A percentile compares a stretch with the other conserved stretches of the same genome.
Conservation (phyloP, 2,797 vertebrate species). For the Sebastes steindachneri region DNA sequence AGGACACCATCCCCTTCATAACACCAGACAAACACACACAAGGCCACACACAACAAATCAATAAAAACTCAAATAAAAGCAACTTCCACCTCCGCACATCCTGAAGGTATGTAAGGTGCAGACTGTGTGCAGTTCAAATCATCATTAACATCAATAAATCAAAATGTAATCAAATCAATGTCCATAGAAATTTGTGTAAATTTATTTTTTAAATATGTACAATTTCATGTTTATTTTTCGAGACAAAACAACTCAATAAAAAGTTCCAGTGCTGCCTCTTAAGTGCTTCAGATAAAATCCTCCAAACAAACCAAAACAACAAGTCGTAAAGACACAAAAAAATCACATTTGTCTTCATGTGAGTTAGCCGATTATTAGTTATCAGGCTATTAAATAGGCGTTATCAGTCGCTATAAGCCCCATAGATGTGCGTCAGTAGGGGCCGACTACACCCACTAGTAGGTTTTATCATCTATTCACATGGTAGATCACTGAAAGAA, state of each 20-base stretch:
- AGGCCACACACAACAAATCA: not conserved
- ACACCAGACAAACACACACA: not conserved
- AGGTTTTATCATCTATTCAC: too few relatives aligned
- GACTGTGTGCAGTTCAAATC: not conserved
- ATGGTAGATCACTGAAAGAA: too few relatives aligned
- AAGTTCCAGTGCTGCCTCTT: not conserved
- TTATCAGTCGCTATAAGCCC: too few relatives aligned
- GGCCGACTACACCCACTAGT: too few relatives aligned
- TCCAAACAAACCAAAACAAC: not conserved
- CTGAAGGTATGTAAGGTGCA: not conserved
- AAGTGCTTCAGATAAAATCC: conserved; percentile 23
- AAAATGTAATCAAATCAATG: not conserved
- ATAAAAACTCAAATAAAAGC: not conserved
- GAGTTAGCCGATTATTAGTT: too few relatives aligned
- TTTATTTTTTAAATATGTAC: not conserved
- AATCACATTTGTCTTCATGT: not conserved
- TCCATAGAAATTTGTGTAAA: not conserved
- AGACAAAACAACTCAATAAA: not conserved
- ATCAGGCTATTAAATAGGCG: too few relatives aligned
- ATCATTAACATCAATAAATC: not conserved
- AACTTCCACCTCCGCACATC: not conserved
- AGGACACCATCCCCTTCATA: conserved; percentile 47
- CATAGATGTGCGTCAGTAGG: too few relatives aligned
- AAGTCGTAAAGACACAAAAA: not conserved
- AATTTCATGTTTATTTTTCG: conserved; percentile 1